Conservation (phyloP, 2,797 vertebrate genomes). For the Mycteria americana region DNA sequence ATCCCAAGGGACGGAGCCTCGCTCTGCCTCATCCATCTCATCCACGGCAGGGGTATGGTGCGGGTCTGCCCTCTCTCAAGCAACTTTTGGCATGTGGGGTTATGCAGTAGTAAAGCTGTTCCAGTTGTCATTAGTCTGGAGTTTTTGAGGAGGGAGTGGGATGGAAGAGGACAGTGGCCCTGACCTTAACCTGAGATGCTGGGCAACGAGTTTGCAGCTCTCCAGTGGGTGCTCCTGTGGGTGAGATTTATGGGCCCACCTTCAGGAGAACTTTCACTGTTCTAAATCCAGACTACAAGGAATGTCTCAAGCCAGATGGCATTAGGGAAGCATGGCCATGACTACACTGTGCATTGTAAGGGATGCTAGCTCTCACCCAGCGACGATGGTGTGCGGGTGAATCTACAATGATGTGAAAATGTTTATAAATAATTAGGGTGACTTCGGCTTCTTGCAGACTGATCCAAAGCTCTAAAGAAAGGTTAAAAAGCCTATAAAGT, state of each 20-base stretch:
- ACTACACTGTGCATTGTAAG: background rate
- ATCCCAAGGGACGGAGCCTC: background rate
- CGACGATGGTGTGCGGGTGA: rapidly evolving
- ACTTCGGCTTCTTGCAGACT: background rate
- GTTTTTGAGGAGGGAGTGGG: background rate
- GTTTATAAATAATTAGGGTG: background rate
- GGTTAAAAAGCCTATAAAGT: background rate
- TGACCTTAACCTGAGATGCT: background rate
- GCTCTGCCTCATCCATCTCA: rapidly evolving
- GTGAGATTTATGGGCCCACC: background rate
- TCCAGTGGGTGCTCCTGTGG: background rate
- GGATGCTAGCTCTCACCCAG: background rate
- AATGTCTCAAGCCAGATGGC: background rate
- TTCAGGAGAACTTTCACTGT: background rate
- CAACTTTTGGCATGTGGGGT: background rate
- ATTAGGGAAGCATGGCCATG: background rate
- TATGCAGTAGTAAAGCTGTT: background rate
- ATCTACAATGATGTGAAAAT: background rate
- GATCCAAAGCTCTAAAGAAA: background rate
- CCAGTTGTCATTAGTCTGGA: background rate
- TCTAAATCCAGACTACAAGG: background rate
- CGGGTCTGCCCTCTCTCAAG: background rate
- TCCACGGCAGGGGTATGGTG: background rate
- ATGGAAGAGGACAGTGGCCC: background rate
- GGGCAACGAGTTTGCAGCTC: background rate